A percentile compares a stretch with the other conserved stretches of the same genome.
Evolutionary conservation across 2,113 vertebrate genomes (phyloP).

Genomic region (Xiphophorus hellerii): DNA sequence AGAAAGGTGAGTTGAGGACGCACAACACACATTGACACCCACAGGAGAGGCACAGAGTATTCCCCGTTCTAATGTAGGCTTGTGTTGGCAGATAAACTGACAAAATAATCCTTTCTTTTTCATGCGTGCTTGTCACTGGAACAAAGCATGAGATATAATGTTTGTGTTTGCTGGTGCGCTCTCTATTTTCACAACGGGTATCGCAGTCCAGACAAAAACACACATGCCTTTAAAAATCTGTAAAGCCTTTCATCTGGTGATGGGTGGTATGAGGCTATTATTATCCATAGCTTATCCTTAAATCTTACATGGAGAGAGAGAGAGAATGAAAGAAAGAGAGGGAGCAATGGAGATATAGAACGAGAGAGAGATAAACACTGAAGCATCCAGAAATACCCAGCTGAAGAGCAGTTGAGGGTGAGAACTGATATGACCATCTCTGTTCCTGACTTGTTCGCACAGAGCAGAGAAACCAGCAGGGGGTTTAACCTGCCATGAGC

Average conservation of each 20-base stretch:
- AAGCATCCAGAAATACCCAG: neutral
- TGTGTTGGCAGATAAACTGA: slow-evolving; percentile 3
- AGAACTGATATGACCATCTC: neutral
- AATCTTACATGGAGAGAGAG: neutral
- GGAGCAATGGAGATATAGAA: no score
- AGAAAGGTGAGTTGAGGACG: slow-evolving; percentile 88
- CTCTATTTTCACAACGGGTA: slow-evolving; percentile 17
- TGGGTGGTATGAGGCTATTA: neutral
- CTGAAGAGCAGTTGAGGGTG: neutral
- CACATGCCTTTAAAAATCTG: slow-evolving; percentile 25
- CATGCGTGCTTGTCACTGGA: slow-evolving; percentile 31
- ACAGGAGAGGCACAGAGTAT: slow-evolving; percentile 15
- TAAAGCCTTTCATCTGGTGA: slow-evolving; percentile 1
- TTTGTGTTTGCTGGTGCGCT: slow-evolving; percentile 20
- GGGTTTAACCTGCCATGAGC: neutral
- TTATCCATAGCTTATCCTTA: neutral
- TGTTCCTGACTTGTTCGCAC: neutral
- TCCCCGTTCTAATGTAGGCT: slow-evolving; percentile 7
- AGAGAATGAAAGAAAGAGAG: no score
- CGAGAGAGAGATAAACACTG: no score
- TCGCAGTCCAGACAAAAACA: slow-evolving; percentile 14
- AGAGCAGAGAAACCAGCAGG: neutral
- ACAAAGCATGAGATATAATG: slow-evolving; percentile 18
- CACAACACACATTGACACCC: slow-evolving; percentile 15
- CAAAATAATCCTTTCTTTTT: neutral